phyloP scores from a whole-genome alignment of 2,888 invertebrate genomes.

The Ptycholaimellus sp. region DNA sequence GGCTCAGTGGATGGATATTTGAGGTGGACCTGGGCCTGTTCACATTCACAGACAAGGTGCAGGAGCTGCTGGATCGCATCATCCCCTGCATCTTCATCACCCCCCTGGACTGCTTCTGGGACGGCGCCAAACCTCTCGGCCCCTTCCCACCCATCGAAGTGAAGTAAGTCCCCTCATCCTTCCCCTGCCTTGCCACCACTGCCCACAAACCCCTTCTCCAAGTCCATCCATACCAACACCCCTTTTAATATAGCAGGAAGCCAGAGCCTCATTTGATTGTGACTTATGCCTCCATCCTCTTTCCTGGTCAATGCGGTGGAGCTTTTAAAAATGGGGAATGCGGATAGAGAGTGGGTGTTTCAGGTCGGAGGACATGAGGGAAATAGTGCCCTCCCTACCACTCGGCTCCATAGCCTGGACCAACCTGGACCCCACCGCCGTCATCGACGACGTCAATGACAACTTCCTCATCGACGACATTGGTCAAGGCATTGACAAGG shows the following conservation, averaged over 20 bases:
- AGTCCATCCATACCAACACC: background rate
- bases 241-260: conserved; percentile 2
- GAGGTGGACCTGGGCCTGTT: too few relatives aligned
- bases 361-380: conserved; percentile 4
- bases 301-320: too few relatives aligned
- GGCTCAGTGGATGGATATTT: too few relatives aligned
- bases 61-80: conserved; percentile 45
- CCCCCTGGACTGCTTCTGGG: conserved; percentile 97
- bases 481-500: too few relatives aligned
- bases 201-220: background rate
- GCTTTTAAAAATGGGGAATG: too few relatives aligned
- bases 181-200: too few relatives aligned
- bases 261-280: background rate
- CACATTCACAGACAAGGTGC: too few relatives aligned
- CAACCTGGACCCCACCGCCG: conserved; percentile 14
- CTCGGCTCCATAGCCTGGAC: conserved; percentile 12
- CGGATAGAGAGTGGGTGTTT: too few relatives aligned
- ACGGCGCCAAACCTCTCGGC: conserved; percentile 78
- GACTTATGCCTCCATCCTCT: too few relatives aligned
- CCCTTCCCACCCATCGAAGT: conserved; percentile 26
- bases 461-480: conserved; percentile 11
- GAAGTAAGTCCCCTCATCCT: background rate
- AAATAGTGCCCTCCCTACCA: conserved; percentile 9
- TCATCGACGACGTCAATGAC: conserved; percentile 11
- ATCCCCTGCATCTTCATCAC: conserved; percentile 92